phyloP scores from a whole-genome alignment of 2,888 invertebrate species.

The Andrena trimmerana region DNA sequence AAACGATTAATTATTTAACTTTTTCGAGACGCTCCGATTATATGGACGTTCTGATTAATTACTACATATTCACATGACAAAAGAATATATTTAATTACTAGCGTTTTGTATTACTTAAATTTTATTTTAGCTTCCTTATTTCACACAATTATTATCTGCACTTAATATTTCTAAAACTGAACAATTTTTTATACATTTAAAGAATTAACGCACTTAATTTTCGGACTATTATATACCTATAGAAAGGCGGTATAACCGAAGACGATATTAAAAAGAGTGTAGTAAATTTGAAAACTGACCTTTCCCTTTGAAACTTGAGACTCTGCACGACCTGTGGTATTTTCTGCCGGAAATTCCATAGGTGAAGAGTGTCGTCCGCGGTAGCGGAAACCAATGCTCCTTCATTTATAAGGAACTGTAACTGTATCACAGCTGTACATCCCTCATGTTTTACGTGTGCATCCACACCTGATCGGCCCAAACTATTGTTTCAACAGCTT shows the following conservation, averaged over 20 bases:
- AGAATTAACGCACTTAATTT: too few species aligned
- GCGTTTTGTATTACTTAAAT: neutral
- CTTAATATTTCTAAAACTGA: too few species aligned
- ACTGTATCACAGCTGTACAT: conserved; percentile 93
- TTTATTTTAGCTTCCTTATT: neutral
- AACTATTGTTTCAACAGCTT: conserved; percentile 86
- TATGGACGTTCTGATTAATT: neutral
- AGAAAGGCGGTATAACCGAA: neutral
- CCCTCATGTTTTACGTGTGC: conserved; percentile 95
- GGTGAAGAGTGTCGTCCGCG: conserved; percentile 97
- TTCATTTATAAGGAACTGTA: conserved; percentile 98
- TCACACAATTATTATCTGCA: too few species aligned
- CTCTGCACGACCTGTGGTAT: conserved; percentile 97
- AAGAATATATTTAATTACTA: neutral
- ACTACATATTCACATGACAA: too few species aligned
- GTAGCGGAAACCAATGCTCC: conserved; percentile 98
- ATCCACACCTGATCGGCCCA: conserved; percentile 99
- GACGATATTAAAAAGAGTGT: neutral
- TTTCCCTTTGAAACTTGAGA: conserved; percentile 98
- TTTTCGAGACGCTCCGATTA: neutral
- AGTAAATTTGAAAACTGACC: conserved; percentile 87
- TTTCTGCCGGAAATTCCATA: conserved; percentile 99
- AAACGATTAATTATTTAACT: neutral
- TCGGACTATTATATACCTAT: too few species aligned
- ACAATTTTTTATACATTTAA: too few species aligned